Base-by-base conservation (phyloP, 2,888 invertebrate genomes). In the Odontomyia ornata region DNA sequence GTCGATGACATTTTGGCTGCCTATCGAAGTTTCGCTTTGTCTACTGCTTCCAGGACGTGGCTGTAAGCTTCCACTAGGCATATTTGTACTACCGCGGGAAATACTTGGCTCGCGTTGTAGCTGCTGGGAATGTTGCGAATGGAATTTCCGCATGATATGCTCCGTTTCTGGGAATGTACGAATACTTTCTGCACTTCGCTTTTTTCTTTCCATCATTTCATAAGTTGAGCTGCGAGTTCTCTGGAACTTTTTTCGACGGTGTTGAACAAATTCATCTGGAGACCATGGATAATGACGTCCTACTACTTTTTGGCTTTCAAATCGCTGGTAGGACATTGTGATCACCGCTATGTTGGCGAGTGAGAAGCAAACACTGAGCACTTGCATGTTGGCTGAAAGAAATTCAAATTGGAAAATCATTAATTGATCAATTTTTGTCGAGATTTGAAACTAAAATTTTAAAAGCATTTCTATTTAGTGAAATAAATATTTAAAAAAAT, bases 261-360 rank as follows among this genome's bases (percentile, higher is more conserved):
- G 76, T 36, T 83, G 80, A 30, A 84, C 81, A 80, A 87, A 86
- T n/a, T 85, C 83, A 1, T 84, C 82, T 67, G 87, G 88, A 25
- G 89, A 89, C 94, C 94, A 95, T 1, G 94, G 94, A 84, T 93
- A 92, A 82, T 89, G 89, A 65, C 91, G 89, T 0, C 94, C 94
- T 73, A 90, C 90, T 43, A 92, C 83, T 82, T 93, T 92, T 86
- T 94, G 93, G 80, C 93, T 91, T 86, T 93, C 93, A 83, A 94
- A 94, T 83, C 93, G 89, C 85, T 94, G 92, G 82, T 92, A 94
- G 27, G 90, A 87, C 28, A 92, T 90, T 18, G 93, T 92, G 52
- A 92, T 91, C 76, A 91, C 89, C 0, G 94, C 91, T 87, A 94
- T 88, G 82, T 92, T 89, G 28, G 92, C 87, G 46, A 92, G 87